Evolutionary conservation across 2,113 vertebrate genomes (phyloP).

Genomic region (Channa argus): DNA sequence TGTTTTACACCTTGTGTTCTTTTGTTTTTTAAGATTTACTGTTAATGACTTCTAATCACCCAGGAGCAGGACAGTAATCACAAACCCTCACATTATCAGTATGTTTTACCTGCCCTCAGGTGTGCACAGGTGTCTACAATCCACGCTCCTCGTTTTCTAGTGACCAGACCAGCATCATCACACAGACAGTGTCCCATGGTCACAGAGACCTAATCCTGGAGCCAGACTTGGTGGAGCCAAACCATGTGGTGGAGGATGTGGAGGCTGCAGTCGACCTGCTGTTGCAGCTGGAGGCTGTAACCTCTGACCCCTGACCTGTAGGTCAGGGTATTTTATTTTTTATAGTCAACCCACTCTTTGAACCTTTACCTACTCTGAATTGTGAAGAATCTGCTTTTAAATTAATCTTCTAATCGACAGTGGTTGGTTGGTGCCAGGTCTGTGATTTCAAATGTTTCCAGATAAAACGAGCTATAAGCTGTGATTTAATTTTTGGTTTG

Average conservation of each 20-base stretch:
- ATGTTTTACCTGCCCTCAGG: constrained; percentile 56
- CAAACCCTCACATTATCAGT: too few relatives aligned
- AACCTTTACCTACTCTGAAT: not conserved
- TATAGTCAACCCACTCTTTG: not conserved
- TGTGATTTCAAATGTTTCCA: too few relatives aligned
- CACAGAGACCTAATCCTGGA: constrained; percentile 88
- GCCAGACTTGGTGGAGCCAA: constrained; percentile 82
- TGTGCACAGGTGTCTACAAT: constrained; percentile 90
- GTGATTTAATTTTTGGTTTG: too few relatives aligned
- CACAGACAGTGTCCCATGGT: constrained; percentile 81
- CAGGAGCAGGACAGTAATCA: too few relatives aligned
- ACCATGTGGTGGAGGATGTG: constrained; percentile 86
- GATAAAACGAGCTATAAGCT: too few relatives aligned
- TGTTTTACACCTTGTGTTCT: too few relatives aligned
- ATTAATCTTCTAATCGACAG: too few relatives aligned
- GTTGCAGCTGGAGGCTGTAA: constrained; percentile 82
- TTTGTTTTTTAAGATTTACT: too few relatives aligned
- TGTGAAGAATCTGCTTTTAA: too few relatives aligned
- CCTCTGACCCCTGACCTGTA: not conserved
- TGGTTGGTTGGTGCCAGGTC: too few relatives aligned
- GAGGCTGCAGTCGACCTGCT: constrained; percentile 89
- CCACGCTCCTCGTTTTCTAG: constrained; percentile 67
- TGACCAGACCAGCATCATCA: constrained; percentile 41
- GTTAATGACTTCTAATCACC: too few relatives aligned
- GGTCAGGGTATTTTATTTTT: not conserved